Base-by-base conservation (phyloP, 2,888 invertebrate species). In the Galerucella calmariensis region DNA sequence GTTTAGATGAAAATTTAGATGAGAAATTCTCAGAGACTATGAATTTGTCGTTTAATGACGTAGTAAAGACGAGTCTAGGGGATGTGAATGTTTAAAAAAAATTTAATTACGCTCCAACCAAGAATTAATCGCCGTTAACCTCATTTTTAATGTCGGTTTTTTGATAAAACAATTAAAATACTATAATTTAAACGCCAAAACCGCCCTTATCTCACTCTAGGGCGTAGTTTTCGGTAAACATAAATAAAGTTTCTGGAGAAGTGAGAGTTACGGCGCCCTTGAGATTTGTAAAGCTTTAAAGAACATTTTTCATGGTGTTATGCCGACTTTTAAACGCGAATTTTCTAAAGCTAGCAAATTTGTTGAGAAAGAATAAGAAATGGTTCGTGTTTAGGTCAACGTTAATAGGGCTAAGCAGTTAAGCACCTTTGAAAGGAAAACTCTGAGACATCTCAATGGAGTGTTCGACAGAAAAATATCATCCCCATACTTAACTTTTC, bases 181-280 rank as follows among this genome's bases (percentile, higher is more conserved):
- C 51, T 70, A 65, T 70, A 70, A 70, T 70, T 70, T 65, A 48
- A 65, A 56, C 56, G 10, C 20, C 35, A 63, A 70, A 65, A 56
- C 27, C 56, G 35, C 20, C 56, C 67, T 73, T 56, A 73, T 73
- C 51, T 46, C 51, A 68, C 73, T 24, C 73, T 2, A 44, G 73
- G 73, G 73, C 58, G 63, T 67, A 53, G 63, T 73, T 68, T 63
- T 68, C 68, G 68, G 68, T 63, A 68, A 73, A 73, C 62, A 73
- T 68, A 63, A 73, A 73, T 63, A 68, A 73, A 68, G 68, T 73
- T 73, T 68, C 46, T 41, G 41, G 11, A 56, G 65, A 56, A 70
- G 70, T 70, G 65, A 65, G 65, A 70, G 73, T 67, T 68, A 63
- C n/a, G 20, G 62, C 8, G 10, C 73, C 67, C 73, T n/a, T 12